These are phyloP conservation scores for Drosophila neocordata DNA, from an alignment of 1,140 invertebrate species.

Conservation along the genomic window DNA sequence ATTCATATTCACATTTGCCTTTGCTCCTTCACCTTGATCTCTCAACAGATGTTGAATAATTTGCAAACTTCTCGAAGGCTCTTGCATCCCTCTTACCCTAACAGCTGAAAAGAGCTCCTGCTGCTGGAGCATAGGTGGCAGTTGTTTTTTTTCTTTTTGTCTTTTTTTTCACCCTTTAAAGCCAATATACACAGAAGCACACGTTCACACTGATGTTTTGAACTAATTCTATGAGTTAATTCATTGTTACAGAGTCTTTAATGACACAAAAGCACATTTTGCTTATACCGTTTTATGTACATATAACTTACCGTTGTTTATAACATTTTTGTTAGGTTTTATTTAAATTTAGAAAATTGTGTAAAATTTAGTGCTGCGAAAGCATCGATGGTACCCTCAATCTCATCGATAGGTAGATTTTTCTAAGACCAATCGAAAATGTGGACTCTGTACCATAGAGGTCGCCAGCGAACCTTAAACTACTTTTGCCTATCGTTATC, in stretches of 20 bases:
- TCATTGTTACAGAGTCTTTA: neutral
- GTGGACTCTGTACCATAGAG: too few relatives aligned
- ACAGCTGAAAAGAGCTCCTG: slow-evolving; percentile 25
- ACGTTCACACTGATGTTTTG: slow-evolving; percentile 14
- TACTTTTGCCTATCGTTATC: neutral
- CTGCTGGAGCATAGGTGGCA: slow-evolving; percentile 9
- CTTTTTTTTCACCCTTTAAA: slow-evolving; percentile 57
- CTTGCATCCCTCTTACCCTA: slow-evolving; percentile 7
- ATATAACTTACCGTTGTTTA: slow-evolving; percentile 61
- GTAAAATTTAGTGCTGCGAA: neutral
- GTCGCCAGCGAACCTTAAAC: too few relatives aligned
- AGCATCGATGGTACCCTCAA: too few relatives aligned
- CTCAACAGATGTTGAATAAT: slow-evolving; percentile 20
- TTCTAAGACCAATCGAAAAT: too few relatives aligned
- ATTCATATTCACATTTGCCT: slow-evolving; percentile 29
- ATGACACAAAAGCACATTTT: neutral
- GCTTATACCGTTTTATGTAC: neutral
- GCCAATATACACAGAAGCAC: slow-evolving; percentile 16
- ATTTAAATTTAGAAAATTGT: slow-evolving; percentile 19
- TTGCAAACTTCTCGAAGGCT: slow-evolving; percentile 3
- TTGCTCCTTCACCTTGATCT: slow-evolving; percentile 33
- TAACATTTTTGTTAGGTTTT: slow-evolving; percentile 51
- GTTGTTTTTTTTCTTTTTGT: slow-evolving; percentile 17
- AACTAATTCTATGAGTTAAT: neutral
- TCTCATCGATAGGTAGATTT: too few relatives aligned